A percentile compares a stretch with the other conserved stretches of the same genome.
Evolutionary conservation across 2,797 vertebrate genomes (phyloP).

Genomic region (Spinus pinus): DNA sequence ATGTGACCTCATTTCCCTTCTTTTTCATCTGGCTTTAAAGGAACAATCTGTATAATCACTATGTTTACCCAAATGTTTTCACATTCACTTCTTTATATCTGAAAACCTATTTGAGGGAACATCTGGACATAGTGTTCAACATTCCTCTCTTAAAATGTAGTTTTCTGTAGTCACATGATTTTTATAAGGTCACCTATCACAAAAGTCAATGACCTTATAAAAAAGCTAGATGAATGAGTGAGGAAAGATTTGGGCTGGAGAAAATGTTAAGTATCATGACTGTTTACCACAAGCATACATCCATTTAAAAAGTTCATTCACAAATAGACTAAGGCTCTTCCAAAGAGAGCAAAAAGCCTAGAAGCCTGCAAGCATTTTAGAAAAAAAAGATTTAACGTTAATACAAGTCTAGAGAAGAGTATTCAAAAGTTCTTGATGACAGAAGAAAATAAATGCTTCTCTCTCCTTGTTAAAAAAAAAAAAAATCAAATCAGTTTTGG

Average conservation of each 20-base stretch:
- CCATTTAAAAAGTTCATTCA: not conserved
- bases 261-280: not conserved
- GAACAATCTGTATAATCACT: not conserved
- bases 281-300: not conserved
- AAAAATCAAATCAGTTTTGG: not conserved
- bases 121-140: not conserved
- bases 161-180: not conserved
- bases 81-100: not conserved
- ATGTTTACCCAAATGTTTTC: not conserved
- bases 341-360: not conserved
- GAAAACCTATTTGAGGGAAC: not conserved
- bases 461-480: not conserved
- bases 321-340: not conserved
- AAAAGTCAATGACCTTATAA: slow-evolving; percentile 7
- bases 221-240: not conserved
- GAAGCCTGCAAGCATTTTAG: not conserved
- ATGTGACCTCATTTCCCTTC: slow-evolving; percentile 4
- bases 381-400: not conserved
- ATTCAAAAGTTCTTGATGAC: not conserved
- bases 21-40: not conserved
- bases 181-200: slow-evolving; percentile 20
- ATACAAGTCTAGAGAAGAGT: not conserved
- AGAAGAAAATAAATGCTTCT: not conserved
- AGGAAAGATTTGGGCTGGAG: not conserved
- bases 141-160: not conserved